These are phyloP conservation scores for Zootermopsis nevadensis DNA, from an alignment of 2,888 invertebrate genomes.

Conservation along the genomic window DNA sequence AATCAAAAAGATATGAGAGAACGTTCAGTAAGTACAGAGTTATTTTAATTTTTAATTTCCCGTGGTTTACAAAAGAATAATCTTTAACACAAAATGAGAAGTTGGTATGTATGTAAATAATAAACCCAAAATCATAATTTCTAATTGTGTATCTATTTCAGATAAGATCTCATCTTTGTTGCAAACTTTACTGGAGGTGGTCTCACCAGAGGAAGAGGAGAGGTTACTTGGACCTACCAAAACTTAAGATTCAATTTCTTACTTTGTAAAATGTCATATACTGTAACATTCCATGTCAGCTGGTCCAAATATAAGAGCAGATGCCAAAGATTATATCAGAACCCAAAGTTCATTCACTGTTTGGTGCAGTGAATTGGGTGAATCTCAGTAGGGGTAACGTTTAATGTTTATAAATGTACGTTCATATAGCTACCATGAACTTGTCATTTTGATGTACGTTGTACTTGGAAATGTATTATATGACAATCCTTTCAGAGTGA, in stretches of 20 bases:
- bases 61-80: neutral
- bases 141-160: neutral
- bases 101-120: neutral
- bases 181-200: conserved; percentile 31
- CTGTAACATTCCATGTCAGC: conserved; percentile 1
- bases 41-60: neutral
- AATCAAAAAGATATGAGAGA: conserved; percentile 46
- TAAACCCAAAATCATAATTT: neutral
- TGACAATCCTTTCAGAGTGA: neutral
- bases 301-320: neutral
- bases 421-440: neutral
- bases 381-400: neutral
- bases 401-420: neutral
- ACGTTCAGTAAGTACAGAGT: neutral
- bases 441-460: neutral
- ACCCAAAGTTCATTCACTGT: neutral
- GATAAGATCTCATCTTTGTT: conserved; percentile 8
- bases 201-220: conserved; percentile 38
- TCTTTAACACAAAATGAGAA: neutral
- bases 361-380: neutral
- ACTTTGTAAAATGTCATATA: neutral
- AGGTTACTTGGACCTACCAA: conserved; percentile 32
- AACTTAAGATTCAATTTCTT: neutral
- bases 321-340: neutral
- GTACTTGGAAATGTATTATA: neutral